These are phyloP conservation scores for Sycophila texana DNA, from an alignment of 2,888 invertebrate species.

Conservation along the genomic window DNA sequence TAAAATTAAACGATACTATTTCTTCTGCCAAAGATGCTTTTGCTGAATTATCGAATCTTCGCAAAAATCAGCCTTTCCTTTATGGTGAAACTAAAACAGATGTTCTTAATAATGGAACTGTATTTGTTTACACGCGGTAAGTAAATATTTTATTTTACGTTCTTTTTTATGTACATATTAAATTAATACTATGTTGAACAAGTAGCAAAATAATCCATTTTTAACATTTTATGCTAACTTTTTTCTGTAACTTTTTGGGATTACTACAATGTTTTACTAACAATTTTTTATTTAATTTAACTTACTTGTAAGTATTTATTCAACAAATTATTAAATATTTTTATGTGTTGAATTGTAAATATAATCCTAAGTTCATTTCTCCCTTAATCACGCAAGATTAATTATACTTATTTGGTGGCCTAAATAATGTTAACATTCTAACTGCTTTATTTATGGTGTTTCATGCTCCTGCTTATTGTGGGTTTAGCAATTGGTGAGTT, in stretches of 20 bases:
- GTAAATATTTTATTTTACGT: conserved; percentile 35
- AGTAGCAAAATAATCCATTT: background rate
- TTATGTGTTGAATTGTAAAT: too few relatives aligned
- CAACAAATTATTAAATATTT: too few relatives aligned
- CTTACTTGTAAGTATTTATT: background rate
- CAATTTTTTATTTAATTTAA: background rate
- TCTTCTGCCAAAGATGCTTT: conserved; percentile 68
- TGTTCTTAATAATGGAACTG: conserved; percentile 76
- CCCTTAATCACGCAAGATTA: too few relatives aligned
- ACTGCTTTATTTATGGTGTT: conserved; percentile 67
- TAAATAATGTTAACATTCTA: conserved; percentile 56
- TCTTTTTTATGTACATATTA: background rate
- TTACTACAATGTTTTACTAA: conserved; percentile 3
- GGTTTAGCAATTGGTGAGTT: conserved; percentile 71
- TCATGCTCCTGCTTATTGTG: conserved; percentile 65
- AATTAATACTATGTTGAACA: background rate
- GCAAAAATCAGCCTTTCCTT: conserved; percentile 80
- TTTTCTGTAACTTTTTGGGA: too few relatives aligned
- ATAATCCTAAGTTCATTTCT: too few relatives aligned
- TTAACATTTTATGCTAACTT: background rate
- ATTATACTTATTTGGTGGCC: too few relatives aligned
- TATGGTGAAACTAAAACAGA: conserved; percentile 77
- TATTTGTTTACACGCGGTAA: conserved; percentile 85
- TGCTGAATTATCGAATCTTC: conserved; percentile 73
- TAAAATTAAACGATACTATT: conserved; percentile 73